Evolutionary conservation across 2,888 invertebrate species (phyloP), one percentile per base, ranked within the genome.

Genomic region (Helobdella robusta): DNA sequence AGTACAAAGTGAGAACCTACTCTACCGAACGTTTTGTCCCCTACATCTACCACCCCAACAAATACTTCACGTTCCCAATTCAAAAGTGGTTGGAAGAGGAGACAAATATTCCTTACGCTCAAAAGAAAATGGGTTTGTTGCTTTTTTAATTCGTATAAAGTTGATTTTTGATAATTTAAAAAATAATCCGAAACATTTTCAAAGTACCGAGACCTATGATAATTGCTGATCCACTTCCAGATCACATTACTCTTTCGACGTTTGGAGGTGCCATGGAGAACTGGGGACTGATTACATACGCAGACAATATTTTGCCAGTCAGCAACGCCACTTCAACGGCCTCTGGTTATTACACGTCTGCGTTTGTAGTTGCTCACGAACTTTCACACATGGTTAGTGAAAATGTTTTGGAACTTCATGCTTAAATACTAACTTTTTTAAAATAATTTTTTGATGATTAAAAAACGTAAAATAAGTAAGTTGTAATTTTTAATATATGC

Each of bases 211-310:
- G n/a, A n/a, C n/a, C n/a, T n/a, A n/a, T n/a, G n/a, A n/a, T n/a
- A n/a, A n/a, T n/a, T n/a, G n/a, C n/a, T n/a, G n/a, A n/a, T n/a
- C n/a, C n/a, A n/a, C n/a, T n/a, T 2, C 15, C 59, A 69, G 69
- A 69, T 46, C 69, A 69, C 58, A 59, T 68, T n/a, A 60, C 58
- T 11, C 18, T 69, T 6, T 66, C 61, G 3, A 64, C 34, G 30
- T 62, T 56, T 25, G 64, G 66, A n/a, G 67, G 67, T 0, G 69
- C 67, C n/a, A 68, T 67, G 68, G 68, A 68, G 35, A 67, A 67
- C 52, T 67, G 67, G 68, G 68, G 68, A 8, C 58, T 67, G 20
- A 67, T 68, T 20, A 62, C 56, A 4, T 68, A 68, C 50, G 52
- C 60, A 30, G 65, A 68, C 52, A 23, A 46, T 15, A 50, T 30